Evolutionary conservation across 1,140 invertebrate species (phyloP), one percentile per base, ranked within the genome.

Genomic region (Palaemon carinicauda): DNA sequence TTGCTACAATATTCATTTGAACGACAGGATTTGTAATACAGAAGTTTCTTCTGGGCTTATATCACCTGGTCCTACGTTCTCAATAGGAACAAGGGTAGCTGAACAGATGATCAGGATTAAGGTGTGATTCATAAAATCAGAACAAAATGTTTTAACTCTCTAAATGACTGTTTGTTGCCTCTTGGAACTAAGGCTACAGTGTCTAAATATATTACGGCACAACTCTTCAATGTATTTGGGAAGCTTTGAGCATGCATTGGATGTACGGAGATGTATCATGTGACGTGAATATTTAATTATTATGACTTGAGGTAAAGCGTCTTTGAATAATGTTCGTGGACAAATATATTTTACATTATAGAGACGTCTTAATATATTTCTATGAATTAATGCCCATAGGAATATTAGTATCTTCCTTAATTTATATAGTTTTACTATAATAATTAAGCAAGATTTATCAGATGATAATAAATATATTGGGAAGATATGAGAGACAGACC

Each of bases 241-340:
- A 41, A 91, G 87, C 78, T 91, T 90, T 53, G 90, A 69, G 79
- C 90, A 91, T 24, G 90, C 90, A 82, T 91, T 88, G 7, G 87
- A 90, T 80, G 90, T 89, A 24, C 52, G 79, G 14, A 90, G 82
- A 82, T 91, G 87, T 5, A 91, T 90, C 74, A 89, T 89, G 88
- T 91, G 91, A 87, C 91, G 91, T 50, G 88, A 89, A 75, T 91
- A 91, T 89, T 91, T 91, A 3, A 91, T 79, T 33, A 88, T 89
- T 19, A 89, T 85, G 75, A 91, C 75, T 15, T 78, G 75, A 21
- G 33, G 75, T 19, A 78, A 19, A 52, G 3, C 29, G 10, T n/a
- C 1, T 53, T 52, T 78, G n/a, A 78, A 78, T 24, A 52, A 53
- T 19, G 31, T n/a, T n/a, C n/a, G n/a, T n/a, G n/a, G n/a, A n/a